A percentile compares a stretch with the other conserved stretches of the same genome.
Conservation (phyloP, 2,888 invertebrate genomes). For the Antitype chi region DNA sequence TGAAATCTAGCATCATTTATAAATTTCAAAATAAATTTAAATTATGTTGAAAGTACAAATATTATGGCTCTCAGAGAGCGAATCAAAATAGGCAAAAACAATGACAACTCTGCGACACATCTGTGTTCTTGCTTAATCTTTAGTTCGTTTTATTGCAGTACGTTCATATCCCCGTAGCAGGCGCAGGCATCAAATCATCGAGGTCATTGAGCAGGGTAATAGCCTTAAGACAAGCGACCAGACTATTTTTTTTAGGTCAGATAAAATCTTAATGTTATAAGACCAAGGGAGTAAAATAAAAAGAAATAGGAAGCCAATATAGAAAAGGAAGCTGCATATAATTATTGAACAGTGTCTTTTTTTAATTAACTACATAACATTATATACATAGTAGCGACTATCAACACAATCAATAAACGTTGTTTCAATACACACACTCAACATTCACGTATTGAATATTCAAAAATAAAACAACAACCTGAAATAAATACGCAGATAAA, state of each 20-base stretch:
- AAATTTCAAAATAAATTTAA: too few relatives aligned
- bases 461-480: constrained; percentile 12
- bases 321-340: background rate
- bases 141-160: too few relatives aligned
- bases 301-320: background rate
- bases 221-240: background rate
- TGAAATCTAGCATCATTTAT: too few relatives aligned
- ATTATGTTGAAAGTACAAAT: too few relatives aligned
- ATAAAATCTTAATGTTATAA: background rate
- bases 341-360: background rate
- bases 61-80: too few relatives aligned
- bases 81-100: too few relatives aligned
- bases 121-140: too few relatives aligned
- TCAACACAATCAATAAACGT: constrained; percentile 5
- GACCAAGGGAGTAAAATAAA: background rate
- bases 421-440: background rate
- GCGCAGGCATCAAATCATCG: too few relatives aligned
- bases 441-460: constrained; percentile 9
- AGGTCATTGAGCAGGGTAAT: too few relatives aligned
- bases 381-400: background rate
- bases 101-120: too few relatives aligned
- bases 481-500: constrained; percentile 6
- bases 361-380: background rate
- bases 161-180: too few relatives aligned
- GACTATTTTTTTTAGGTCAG: background rate